phyloP scores from a whole-genome alignment of 2,113 vertebrate genomes.

The Pseudopodoces humilis region DNA sequence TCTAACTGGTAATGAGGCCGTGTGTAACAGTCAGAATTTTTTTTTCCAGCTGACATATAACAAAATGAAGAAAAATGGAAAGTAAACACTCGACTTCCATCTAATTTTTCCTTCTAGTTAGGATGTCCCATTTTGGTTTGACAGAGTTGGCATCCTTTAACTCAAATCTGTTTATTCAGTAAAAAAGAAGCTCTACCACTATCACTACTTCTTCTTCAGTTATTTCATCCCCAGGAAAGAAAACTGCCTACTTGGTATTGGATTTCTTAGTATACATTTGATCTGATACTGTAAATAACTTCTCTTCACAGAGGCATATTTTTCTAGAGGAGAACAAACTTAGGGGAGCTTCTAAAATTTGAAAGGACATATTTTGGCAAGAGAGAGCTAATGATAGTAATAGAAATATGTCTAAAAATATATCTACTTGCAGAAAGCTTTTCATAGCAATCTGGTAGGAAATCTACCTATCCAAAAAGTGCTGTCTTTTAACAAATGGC shows the following conservation, averaged over 20 bases:
- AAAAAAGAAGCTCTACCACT: background rate
- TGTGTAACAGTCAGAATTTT: background rate
- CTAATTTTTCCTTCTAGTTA: background rate
- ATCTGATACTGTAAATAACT: background rate
- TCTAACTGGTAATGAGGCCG: background rate
- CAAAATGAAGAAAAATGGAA: conserved; percentile 43
- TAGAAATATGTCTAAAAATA: background rate
- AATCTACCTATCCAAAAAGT: background rate
- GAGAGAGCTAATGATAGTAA: background rate
- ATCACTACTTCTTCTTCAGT: background rate
- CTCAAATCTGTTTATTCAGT: background rate
- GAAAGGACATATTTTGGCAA: background rate
- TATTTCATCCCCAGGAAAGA: background rate
- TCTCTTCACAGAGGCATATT: background rate
- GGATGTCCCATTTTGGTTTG: background rate
- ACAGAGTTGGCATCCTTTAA: background rate
- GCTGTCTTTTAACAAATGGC: background rate
- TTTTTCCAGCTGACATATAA: conserved; percentile 5
- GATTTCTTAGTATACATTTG: background rate
- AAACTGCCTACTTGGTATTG: background rate
- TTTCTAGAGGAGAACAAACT: background rate
- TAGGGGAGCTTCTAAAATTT: background rate
- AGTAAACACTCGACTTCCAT: background rate
- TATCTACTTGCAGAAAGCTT: background rate
- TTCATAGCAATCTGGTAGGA: background rate